phyloP scores from a whole-genome alignment of 2,797 vertebrate genomes.

The Linurgus olivaceus region DNA sequence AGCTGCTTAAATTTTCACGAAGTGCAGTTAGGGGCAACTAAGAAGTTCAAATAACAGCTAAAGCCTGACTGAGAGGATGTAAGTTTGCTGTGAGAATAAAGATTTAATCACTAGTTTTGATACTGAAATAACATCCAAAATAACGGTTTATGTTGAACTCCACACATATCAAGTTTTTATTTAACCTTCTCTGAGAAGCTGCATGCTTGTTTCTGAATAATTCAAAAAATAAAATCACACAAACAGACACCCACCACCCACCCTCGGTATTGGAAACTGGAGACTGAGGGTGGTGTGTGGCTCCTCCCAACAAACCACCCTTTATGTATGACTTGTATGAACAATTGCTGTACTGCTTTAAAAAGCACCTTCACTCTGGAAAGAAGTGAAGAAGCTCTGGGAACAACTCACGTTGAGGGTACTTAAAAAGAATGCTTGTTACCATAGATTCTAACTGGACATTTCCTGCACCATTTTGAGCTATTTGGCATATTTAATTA shows the following conservation, averaged over 20 bases:
- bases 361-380: not conserved
- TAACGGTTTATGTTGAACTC: not conserved
- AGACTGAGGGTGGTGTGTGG: not conserved
- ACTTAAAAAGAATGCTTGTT: not conserved
- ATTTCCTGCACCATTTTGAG: not conserved
- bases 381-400: not conserved
- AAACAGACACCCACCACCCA: not conserved
- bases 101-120: not conserved
- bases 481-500: not conserved
- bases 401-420: not conserved
- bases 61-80: not conserved
- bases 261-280: not conserved
- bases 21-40: not conserved
- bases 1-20: not conserved
- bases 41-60: not conserved
- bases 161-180: not conserved
- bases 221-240: not conserved
- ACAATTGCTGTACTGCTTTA: not conserved
- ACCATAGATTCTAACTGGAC: not conserved
- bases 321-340: not conserved
- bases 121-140: not conserved
- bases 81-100: not conserved
- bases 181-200: not conserved
- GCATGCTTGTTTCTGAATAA: not conserved
- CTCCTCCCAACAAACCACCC: not conserved